These are phyloP conservation scores for Eupleurogrammus muticus DNA, from an alignment of 2,797 vertebrate species.

Conservation along the genomic window DNA sequence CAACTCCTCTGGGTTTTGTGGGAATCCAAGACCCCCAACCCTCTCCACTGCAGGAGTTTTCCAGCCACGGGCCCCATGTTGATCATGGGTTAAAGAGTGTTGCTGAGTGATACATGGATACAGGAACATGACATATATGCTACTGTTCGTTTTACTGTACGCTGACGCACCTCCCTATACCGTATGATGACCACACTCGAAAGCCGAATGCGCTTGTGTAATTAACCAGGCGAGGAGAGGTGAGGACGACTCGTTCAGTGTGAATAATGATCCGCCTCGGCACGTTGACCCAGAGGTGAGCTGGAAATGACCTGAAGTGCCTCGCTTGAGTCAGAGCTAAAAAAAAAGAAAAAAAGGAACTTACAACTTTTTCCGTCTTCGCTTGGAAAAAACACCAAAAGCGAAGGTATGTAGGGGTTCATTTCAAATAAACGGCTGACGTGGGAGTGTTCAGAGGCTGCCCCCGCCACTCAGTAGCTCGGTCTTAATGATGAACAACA, in stretches of 20 bases:
- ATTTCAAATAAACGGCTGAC: slow-evolving; percentile 56
- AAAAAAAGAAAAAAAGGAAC: slow-evolving; percentile 24
- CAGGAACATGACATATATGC: slow-evolving; percentile 45
- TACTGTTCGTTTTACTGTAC: slow-evolving; percentile 29
- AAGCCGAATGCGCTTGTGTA: neutral
- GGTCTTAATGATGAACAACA: slow-evolving; percentile 53
- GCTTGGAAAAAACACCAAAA: slow-evolving; percentile 32
- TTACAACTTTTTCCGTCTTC: slow-evolving; percentile 49
- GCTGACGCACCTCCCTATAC: slow-evolving; percentile 16
- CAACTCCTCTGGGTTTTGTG: slow-evolving; percentile 60
- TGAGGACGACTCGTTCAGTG: neutral
- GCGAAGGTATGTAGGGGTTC: slow-evolving; percentile 33
- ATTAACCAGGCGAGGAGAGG: slow-evolving; percentile 16
- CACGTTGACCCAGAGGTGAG: slow-evolving; percentile 3
- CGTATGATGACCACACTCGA: slow-evolving; percentile 15
- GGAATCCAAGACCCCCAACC: slow-evolving; percentile 43
- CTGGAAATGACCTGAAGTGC: slow-evolving; percentile 14
- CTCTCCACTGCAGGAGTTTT: slow-evolving; percentile 49
- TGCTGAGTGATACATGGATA: slow-evolving; percentile 56
- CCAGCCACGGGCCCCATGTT: slow-evolving; percentile 52
- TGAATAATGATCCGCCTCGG: neutral
- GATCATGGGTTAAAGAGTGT: slow-evolving; percentile 62
- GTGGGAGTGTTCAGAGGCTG: slow-evolving; percentile 23
- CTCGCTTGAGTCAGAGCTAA: slow-evolving; percentile 21
- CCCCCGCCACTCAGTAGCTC: slow-evolving; percentile 52